Base-by-base conservation (phyloP, 2,888 invertebrate genomes). In the Pomacea canaliculata region DNA sequence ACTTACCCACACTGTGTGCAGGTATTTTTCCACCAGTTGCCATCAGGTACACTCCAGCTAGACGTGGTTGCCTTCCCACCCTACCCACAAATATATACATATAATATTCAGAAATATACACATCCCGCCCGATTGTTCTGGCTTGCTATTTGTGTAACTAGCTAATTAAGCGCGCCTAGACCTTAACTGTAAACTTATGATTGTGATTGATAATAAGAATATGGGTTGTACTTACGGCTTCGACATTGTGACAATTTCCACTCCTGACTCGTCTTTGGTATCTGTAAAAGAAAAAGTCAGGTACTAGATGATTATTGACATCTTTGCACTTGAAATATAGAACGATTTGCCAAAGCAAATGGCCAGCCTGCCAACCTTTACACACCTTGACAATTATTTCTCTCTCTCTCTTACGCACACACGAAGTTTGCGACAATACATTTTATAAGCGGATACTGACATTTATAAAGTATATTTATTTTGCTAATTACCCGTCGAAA, bases 1-100 rank as follows among this genome's bases (percentile, higher is more conserved):
- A 46, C 85, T 77, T 80, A 87, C 87, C 86, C 48, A 83, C 83
- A 37, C 86, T 90, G 81, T 93, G 92, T 0, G 96, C 93, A 0
- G 94, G 93, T 80, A 99, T 95, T 19, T 89, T 85, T 1, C 99
- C 99, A 62, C 94, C 94, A 0, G 98, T 97, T 2, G 96, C 97
- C 79, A 99, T 91, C 1, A 99, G 92, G 56, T 97, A 92, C 0
- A 99, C 97, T 0, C 98, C 98, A 10, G 99, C 99, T 84, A 95
- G 92, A 89, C 97, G 97, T 4, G 93, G 94, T 91, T 96, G 93
- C 12, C 96, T 96, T 56, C 51, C 10, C 16, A 56, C 51, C 10
- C 51, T 56, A 7, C 51, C 10, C 51, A 56, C 16, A 56, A 56
- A 56, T 10, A 56, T 91, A 8, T 92, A 63, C 19, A 63, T 18